Base-by-base conservation (phyloP, 2,888 invertebrate genomes). In the Caenorhabditis imperialis region DNA sequence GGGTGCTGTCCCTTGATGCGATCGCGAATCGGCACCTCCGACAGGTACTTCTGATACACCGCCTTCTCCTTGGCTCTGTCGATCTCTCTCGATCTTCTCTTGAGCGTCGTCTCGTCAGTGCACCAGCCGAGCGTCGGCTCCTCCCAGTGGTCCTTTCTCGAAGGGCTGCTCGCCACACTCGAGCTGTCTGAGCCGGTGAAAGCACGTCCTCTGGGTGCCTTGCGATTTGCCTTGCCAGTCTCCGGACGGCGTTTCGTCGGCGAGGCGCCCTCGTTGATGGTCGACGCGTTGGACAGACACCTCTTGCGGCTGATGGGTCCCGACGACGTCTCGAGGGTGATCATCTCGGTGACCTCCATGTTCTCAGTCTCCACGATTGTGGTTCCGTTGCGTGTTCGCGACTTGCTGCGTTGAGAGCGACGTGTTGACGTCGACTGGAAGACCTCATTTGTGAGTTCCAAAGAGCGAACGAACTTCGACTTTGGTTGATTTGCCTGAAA, bases 1-100 rank as follows among this genome's bases (percentile, higher is more conserved):
- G 96, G 97, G 89, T 96, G 93, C 4, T 78, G 51, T 20, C 77
- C 81, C 55, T 77, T 76, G 35, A 77, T 70, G 23, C 86, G 83
- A n/a, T 72, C 70, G 8, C 58, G 55, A 30, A 78, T 67, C 7
- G 81, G 75, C 4, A 86, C 75, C 54, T 85, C 81, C 1, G 61
- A 42, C 16, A 75, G 44, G 61, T 86, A 86, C 16, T 70, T 65
- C 37, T 73, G 50, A 72, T 86, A 86, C 4, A 86, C 82, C 7
- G 78, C 70, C 77, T 85, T 85, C 16, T 78, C 84, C 69, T 86
- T 86, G 23, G 85, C 85, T 54, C 76, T 77, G 2, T 84, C 82
- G 45, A 86, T 78, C 50, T 86, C 86, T 58, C 75, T 78, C 2
- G 77, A 73, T 20, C 86, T 74, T 40, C 84, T 77, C 51, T 77